Percentiles rank a stretch among this genome's conserved stretches.
phyloP scores from a whole-genome alignment of 1,140 invertebrate genomes.

The Phocides pigmalion region DNA sequence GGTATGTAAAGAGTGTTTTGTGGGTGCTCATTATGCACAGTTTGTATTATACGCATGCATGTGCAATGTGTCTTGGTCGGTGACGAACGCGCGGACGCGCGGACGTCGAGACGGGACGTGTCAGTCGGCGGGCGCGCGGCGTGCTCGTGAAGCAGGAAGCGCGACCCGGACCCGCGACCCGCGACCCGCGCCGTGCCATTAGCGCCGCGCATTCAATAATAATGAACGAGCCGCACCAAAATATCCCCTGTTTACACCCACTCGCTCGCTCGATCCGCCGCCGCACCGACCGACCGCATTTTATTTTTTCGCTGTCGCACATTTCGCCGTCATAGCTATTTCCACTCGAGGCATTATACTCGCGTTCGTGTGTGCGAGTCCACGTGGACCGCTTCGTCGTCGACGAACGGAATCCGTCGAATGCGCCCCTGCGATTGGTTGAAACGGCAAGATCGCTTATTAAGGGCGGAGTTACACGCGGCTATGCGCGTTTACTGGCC shows the following conservation, averaged over 20 bases:
- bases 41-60: background rate
- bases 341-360: slow-evolving; percentile 84
- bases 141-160: no score
- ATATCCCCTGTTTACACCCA: slow-evolving; percentile 83
- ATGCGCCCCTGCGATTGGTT: slow-evolving; percentile 57
- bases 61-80: slow-evolving; percentile 6
- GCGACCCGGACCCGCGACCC: slow-evolving; percentile 58
- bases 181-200: slow-evolving; percentile 69
- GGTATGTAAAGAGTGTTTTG: no score
- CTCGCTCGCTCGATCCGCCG: slow-evolving; percentile 73
- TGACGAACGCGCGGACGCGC: slow-evolving; percentile 31
- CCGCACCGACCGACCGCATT: slow-evolving; percentile 81
- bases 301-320: slow-evolving; percentile 84
- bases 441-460: slow-evolving; percentile 78
- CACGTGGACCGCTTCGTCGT: slow-evolving; percentile 79
- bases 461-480: slow-evolving; percentile 82
- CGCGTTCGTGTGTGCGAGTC: slow-evolving; percentile 74
- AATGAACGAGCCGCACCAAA: slow-evolving; percentile 81
- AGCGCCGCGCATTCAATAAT: slow-evolving; percentile 81
- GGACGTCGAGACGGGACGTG: no score
- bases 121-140: slow-evolving; percentile 36
- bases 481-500: slow-evolving; percentile 58
- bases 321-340: slow-evolving; percentile 84
- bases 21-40: background rate
- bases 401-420: slow-evolving; percentile 64